These are phyloP conservation scores for Hyposoter didymator DNA, from an alignment of 2,888 invertebrate species.

Conservation along the genomic window DNA sequence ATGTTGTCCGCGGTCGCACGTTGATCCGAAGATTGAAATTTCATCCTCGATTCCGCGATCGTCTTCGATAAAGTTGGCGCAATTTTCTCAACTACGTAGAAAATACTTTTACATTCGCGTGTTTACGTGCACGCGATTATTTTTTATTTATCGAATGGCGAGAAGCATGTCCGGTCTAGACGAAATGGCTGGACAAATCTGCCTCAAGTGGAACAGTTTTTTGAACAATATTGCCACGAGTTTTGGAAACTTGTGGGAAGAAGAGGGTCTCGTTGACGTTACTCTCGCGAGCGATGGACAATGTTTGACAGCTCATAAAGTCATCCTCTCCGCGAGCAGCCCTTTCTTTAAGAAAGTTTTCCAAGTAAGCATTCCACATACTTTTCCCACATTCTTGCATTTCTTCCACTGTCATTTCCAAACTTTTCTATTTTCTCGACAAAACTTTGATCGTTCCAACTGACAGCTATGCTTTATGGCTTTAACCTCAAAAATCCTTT, in stretches of 20 bases:
- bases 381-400: background rate
- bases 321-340: slow-evolving; percentile 89
- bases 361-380: slow-evolving; percentile 84
- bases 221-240: slow-evolving; percentile 88
- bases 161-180: background rate
- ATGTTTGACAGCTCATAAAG: slow-evolving; percentile 89
- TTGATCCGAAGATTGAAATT: background rate
- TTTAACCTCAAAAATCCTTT: slow-evolving; percentile 1
- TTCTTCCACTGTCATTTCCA: background rate
- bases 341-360: slow-evolving; percentile 88
- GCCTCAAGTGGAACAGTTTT: slow-evolving; percentile 90
- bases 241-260: slow-evolving; percentile 88
- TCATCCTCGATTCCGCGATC: background rate
- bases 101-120: background rate
- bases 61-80: background rate
- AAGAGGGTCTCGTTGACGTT: slow-evolving; percentile 88
- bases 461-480: background rate
- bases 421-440: background rate
- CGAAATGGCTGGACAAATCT: slow-evolving; percentile 86
- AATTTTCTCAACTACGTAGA: slow-evolving; percentile 5
- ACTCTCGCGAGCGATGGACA: slow-evolving; percentile 89
- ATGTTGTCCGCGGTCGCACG: background rate
- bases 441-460: background rate
- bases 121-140: slow-evolving; percentile 6
- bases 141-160: slow-evolving; percentile 8